These are phyloP conservation scores for Ceratosolen solmsi DNA, from an alignment of 1,140 invertebrate genomes.

Conservation along the genomic window DNA sequence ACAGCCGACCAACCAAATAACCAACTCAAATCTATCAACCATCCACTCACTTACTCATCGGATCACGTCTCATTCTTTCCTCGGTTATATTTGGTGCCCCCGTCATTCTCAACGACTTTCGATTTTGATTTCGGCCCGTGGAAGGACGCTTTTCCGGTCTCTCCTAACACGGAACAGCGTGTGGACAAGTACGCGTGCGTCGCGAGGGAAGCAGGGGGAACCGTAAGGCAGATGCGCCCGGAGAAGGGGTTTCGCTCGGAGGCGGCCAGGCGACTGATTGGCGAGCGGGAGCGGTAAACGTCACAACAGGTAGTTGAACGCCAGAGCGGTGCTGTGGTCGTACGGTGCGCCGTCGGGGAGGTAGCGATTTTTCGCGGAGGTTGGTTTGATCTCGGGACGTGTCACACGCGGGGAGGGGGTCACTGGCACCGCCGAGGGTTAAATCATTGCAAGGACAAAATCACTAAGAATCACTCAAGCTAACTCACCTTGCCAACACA, in stretches of 20 bases:
- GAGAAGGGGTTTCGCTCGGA: neutral
- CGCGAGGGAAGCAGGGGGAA: too few relatives aligned
- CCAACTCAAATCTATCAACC: too few relatives aligned
- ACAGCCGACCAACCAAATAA: neutral
- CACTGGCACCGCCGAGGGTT: too few relatives aligned
- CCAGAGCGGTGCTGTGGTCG: neutral
- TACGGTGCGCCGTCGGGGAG: neutral
- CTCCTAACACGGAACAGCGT: neutral
- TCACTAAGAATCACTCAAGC: neutral
- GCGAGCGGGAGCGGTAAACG: slow-evolving; percentile 4
- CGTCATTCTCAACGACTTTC: neutral
- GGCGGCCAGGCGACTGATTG: neutral
- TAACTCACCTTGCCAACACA: neutral
- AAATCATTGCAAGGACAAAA: too few relatives aligned
- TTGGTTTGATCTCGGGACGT: neutral
- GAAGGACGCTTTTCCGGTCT: slow-evolving; percentile 7
- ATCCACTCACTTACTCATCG: neutral
- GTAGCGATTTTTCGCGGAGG: neutral
- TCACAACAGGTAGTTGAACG: slow-evolving; percentile 47
- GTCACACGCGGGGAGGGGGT: neutral
- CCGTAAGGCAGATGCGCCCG: neutral
- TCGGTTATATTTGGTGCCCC: neutral
- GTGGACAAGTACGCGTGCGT: neutral
- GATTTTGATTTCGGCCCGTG: slow-evolving; percentile 7
- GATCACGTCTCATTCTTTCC: neutral